A percentile compares a stretch with the other conserved stretches of the same genome.
phyloP scores from a whole-genome alignment of 2,113 vertebrate genomes.

The Leptosomus discolor region DNA sequence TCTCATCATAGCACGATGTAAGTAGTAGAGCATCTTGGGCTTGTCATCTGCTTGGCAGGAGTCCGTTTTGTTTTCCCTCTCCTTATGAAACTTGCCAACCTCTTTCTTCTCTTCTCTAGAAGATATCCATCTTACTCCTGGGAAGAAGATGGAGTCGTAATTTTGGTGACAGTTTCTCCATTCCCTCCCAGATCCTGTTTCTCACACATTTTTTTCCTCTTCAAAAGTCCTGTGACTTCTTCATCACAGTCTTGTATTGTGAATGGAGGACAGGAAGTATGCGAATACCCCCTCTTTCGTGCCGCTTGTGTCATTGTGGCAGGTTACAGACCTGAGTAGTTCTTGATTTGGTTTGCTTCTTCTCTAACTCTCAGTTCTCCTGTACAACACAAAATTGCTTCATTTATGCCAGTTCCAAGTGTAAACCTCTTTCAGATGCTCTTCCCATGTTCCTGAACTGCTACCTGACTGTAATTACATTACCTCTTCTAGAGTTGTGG shows the following conservation, averaged over 20 bases:
- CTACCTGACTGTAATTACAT: background rate
- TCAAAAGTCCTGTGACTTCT: background rate
- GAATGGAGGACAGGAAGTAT: background rate
- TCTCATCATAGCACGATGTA: background rate
- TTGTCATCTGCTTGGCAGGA: background rate
- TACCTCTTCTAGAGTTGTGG: background rate
- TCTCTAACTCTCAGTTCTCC: background rate
- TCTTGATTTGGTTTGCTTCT: background rate
- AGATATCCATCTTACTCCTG: background rate
- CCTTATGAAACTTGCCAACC: background rate
- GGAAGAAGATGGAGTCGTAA: background rate
- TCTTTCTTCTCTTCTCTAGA: background rate
- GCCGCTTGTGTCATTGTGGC: background rate
- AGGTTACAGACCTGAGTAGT: background rate
- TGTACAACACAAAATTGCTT: background rate
- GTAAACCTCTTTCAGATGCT: background rate
- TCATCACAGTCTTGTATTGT: background rate
- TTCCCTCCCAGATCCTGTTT: background rate
- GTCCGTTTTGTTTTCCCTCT: background rate
- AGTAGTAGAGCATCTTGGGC: background rate
- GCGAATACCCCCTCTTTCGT: background rate
- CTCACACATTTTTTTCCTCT: background rate
- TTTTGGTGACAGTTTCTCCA: conserved; percentile 1
- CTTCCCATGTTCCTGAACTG: background rate
- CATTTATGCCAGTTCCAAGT: background rate